Evolutionary conservation across 1,140 invertebrate species (phyloP), one percentile per base, ranked within the genome.

Genomic region (Tetragonula clypearis): DNA sequence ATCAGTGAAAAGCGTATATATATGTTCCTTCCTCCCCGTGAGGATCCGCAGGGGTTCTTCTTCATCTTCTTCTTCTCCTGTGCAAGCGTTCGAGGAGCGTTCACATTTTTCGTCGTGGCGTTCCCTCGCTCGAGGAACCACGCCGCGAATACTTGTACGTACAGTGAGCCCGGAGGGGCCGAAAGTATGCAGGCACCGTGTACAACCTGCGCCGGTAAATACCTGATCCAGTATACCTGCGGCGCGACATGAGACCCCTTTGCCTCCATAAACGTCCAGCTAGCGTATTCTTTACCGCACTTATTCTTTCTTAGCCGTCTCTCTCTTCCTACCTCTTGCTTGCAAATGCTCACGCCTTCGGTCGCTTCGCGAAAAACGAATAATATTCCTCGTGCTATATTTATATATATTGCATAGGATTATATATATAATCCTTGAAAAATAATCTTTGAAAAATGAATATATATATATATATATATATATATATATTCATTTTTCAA

Each of bases 151-250:
- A 81, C 81, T 81, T 68, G 81, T 88, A 73, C 66, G 79, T 79
- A 73, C 73, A 81, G 68, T 69, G 35, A 30, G 26, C 56, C 79
- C 69, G 71, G 79, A 81, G 81, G 72, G 89, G 79, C 81, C 78
- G 79, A 90, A 90, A 89, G 88, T 89, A 89, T 90, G 88, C 86
- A 78, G 86, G 86, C 72, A 87, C 55, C 88, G 79, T 90, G 88
- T 89, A 87, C 82, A 89, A 90, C 60, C 79, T 89, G 79, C 88
- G 11, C 82, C 19, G 82, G 66, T 89, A 90, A 90, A 89, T 90
- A 89, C 86, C 86, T 83, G 85, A 68, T 79, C 62, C 88, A 77
- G 66, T 89, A 85, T 89, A 89, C 86, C 85, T 87, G 85, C 85
- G 84, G 87, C 74, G 87, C 85, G 82, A 86, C 85, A 84, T 78